Conservation (phyloP, 2,797 vertebrate species). For the Channa striata region DNA sequence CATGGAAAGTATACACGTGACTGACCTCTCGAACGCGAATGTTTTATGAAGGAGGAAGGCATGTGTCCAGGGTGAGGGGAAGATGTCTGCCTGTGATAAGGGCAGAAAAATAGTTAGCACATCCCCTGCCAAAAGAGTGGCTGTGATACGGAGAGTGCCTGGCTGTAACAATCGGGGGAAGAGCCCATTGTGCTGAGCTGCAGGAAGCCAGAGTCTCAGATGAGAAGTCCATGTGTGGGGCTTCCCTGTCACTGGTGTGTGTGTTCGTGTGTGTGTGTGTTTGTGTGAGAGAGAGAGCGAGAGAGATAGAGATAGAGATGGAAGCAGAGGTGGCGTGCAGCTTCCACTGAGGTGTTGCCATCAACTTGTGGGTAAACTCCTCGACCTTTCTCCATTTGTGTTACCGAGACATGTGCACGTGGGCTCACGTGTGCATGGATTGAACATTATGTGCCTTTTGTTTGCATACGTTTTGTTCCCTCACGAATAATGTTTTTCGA, state of each 20-base stretch:
- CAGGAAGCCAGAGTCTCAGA: slow-evolving; percentile 75
- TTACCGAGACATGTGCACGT: slow-evolving; percentile 16
- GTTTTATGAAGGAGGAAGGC: slow-evolving; percentile 72
- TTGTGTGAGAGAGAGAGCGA: slow-evolving; percentile 2
- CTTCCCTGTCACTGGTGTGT: slow-evolving; percentile 54
- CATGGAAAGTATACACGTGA: slow-evolving; percentile 63
- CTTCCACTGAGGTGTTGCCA: slow-evolving; percentile 58
- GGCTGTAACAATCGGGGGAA: slow-evolving; percentile 84
- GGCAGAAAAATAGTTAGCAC: slow-evolving; percentile 73
- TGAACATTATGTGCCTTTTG: slow-evolving; percentile 34
- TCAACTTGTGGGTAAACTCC: slow-evolving; percentile 26
- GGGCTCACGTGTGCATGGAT: slow-evolving; percentile 11
- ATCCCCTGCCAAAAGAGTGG: slow-evolving; percentile 77
- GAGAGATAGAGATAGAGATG: background rate
- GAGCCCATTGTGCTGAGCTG: slow-evolving; percentile 80
- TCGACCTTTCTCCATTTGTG: slow-evolving; percentile 44
- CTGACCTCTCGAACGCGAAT: slow-evolving; percentile 38
- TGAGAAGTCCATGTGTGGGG: slow-evolving; percentile 72
- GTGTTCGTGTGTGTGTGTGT: slow-evolving; percentile 5
- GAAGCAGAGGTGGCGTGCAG: slow-evolving; percentile 22
- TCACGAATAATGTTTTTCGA: slow-evolving; percentile 27
- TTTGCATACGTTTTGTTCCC: slow-evolving; percentile 61
- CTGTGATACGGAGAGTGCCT: slow-evolving; percentile 61
- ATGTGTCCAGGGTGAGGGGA: slow-evolving; percentile 59
- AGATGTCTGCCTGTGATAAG: slow-evolving; percentile 85